These are phyloP conservation scores for Aurelia sp. DNA, from an alignment of 30 jellyfish, hydroid and myxozoan species.

Conservation along the genomic window DNA sequence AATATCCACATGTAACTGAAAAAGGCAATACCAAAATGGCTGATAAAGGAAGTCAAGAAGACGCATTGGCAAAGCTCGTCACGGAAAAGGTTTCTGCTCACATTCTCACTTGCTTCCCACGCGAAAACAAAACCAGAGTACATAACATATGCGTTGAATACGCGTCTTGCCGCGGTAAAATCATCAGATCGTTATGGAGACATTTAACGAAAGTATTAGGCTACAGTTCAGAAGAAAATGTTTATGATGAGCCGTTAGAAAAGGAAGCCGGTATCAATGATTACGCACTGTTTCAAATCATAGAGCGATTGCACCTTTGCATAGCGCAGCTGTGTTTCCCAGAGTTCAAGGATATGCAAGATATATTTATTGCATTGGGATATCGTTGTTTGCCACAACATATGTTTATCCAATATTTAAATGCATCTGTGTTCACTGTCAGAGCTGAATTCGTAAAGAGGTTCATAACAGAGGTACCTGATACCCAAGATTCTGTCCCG, in stretches of 20 bases:
- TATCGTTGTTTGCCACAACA: constrained; percentile 78
- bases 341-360: constrained; percentile 59
- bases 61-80: not conserved
- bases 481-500: constrained; percentile 44
- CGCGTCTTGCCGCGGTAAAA: constrained; percentile 74
- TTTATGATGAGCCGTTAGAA: constrained; percentile 31
- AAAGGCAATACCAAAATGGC: not conserved
- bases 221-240: constrained; percentile 53
- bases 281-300: constrained; percentile 77
- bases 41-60: constrained; percentile 14
- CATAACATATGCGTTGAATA: constrained; percentile 67
- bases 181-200: constrained; percentile 72
- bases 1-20: not conserved
- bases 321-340: constrained; percentile 70
- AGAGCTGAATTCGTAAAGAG: constrained; percentile 56
- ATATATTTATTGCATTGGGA: constrained; percentile 54
- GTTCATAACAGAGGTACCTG: constrained; percentile 65
- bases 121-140: constrained; percentile 66
- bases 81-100: constrained; percentile 55
- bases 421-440: constrained; percentile 68
- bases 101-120: constrained; percentile 64
- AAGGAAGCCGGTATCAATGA: constrained; percentile 39
- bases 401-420: constrained; percentile 71
- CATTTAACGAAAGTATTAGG: constrained; percentile 68
- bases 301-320: constrained; percentile 65